phyloP scores from a whole-genome alignment of 2,797 vertebrate species.

The Cirrhinus mrigala region DNA sequence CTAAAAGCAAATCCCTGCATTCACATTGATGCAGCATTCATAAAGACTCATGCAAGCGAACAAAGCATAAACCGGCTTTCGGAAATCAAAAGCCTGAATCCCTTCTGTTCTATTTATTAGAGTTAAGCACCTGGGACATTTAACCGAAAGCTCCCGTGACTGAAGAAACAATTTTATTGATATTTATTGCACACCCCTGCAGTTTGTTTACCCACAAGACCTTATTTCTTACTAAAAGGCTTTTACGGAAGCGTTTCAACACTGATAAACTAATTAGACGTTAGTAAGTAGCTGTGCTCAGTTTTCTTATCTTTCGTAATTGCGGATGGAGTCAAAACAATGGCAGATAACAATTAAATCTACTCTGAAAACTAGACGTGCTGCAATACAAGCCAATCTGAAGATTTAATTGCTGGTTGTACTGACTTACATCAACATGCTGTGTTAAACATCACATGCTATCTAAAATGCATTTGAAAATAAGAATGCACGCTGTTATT shows the following conservation, averaged over 20 bases:
- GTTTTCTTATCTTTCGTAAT: constrained; percentile 37
- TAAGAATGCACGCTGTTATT: background rate
- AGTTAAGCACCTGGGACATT: constrained; percentile 28
- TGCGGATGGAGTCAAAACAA: constrained; percentile 26
- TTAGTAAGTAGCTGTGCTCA: constrained; percentile 16
- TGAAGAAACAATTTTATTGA: constrained; percentile 9
- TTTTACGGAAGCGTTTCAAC: constrained; percentile 4
- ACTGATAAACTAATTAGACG: constrained; percentile 21
- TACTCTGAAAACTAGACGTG: constrained; percentile 9
- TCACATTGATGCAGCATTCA: background rate
- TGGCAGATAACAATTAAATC: constrained; percentile 25
- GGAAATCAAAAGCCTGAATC: constrained; percentile 17
- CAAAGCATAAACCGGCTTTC: constrained; percentile 8
- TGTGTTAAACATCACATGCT: constrained; percentile 8
- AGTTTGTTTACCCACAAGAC: constrained; percentile 25
- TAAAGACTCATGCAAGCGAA: background rate
- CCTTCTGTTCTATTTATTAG: constrained; percentile 24
- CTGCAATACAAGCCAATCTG: constrained; percentile 2
- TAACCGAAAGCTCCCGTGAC: constrained; percentile 1
- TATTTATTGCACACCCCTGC: constrained; percentile 18
- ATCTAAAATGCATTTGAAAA: background rate
- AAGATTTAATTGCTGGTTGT: constrained; percentile 16
- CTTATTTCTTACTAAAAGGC: constrained; percentile 14
- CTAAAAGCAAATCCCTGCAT: background rate
- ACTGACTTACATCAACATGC: constrained; percentile 1